Evolutionary conservation across 2,113 vertebrate species (phyloP).

Genomic region (Camelus dromedarius): DNA sequence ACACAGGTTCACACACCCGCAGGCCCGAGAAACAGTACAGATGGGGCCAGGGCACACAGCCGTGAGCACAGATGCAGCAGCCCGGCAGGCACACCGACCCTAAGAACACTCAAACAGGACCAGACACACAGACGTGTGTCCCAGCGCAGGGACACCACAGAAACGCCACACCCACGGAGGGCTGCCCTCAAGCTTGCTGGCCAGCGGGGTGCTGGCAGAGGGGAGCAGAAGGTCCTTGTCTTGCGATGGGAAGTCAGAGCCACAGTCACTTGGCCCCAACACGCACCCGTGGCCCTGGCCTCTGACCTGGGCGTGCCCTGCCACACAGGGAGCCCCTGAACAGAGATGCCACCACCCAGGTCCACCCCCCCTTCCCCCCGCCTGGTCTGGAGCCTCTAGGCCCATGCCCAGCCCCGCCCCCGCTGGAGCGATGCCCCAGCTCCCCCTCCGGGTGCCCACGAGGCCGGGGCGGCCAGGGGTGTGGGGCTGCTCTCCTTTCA

Average conservation of each 20-base stretch:
- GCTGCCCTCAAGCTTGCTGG: neutral
- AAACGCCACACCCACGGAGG: neutral
- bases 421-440: too few relatives aligned
- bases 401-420: neutral
- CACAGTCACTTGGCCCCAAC: slow-evolving; percentile 48
- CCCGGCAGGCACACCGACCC: neutral
- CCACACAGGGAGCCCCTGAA: neutral
- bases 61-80: neutral
- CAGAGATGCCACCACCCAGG: neutral
- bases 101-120: neutral
- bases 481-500: neutral
- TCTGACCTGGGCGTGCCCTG: neutral
- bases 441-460: neutral
- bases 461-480: accelerated
- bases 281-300: neutral
- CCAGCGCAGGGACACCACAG: neutral
- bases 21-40: neutral
- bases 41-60: neutral
- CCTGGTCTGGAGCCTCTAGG: neutral
- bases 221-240: slow-evolving; percentile 13
- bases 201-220: neutral
- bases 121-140: neutral
- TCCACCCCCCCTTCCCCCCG: neutral
- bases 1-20: neutral
- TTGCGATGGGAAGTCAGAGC: neutral